Conservation (phyloP, 2,797 vertebrate genomes). For the Valencia hispanica region DNA sequence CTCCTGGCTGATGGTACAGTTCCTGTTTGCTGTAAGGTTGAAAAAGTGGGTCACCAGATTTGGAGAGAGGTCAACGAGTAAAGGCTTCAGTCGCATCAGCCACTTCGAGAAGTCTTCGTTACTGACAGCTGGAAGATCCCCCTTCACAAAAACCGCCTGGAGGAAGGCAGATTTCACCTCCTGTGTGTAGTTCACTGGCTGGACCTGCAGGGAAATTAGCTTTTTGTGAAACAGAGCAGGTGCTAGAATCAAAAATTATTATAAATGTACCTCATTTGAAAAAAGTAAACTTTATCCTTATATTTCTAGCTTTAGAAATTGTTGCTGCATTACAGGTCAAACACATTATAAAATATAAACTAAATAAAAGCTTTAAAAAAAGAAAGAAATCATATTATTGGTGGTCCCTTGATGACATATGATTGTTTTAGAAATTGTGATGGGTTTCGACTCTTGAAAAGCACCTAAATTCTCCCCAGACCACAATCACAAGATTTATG, state of each 20-base stretch:
- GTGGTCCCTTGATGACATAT: no score
- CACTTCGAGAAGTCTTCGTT: slow-evolving; percentile 64
- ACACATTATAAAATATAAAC: background rate
- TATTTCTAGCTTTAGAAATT: background rate
- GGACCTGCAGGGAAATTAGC: slow-evolving; percentile 20
- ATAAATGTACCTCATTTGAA: no score
- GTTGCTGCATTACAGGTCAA: background rate
- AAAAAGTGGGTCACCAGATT: slow-evolving; percentile 56
- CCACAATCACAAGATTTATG: background rate
- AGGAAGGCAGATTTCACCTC: slow-evolving; percentile 69
- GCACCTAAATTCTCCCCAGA: background rate
- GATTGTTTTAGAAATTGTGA: background rate
- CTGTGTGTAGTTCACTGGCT: slow-evolving; percentile 53
- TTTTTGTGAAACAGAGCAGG: background rate
- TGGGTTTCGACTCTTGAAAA: background rate
- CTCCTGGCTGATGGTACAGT: slow-evolving; percentile 63
- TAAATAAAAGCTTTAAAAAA: no score
- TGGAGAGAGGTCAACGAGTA: slow-evolving; percentile 57
- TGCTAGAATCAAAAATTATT: background rate
- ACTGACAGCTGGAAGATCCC: slow-evolving; percentile 42
- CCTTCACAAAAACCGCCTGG: slow-evolving; percentile 50
- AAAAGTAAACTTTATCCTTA: background rate
- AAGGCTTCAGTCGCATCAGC: slow-evolving; percentile 65
- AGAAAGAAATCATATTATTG: no score
- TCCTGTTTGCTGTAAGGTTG: slow-evolving; percentile 38